Base-by-base conservation (phyloP, 53 echinoderm and acorn worm genomes). In the Holothuria leucospilota region DNA sequence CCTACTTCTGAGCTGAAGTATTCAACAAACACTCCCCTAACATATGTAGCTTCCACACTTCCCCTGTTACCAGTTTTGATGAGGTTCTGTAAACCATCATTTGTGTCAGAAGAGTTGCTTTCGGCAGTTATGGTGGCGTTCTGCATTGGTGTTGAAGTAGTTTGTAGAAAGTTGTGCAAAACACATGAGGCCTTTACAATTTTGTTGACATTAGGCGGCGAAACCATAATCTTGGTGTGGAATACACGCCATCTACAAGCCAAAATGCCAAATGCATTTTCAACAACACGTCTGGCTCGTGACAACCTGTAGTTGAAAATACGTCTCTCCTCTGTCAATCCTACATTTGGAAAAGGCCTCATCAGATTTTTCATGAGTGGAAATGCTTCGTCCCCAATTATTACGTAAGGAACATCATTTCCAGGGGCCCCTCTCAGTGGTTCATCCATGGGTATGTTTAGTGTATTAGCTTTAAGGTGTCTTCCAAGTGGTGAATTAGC, bases 131-230 rank as follows among this genome's bases (percentile, higher is more conserved):
- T n/a, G n/a, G 2, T 62, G 62, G 62, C 4, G n/a, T 62, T 62
- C 62, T 62, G 62, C 62, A n/a, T 62, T 62, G 62, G 62, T n/a
- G 62, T 62, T 62, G 62, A 62, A 20, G 62, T 62, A n/a, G 20
- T 62, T n/a, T 62, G 62, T 38, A 90, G 41, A 65, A 77, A 86
- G 71, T 90, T 90, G 56, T 90, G 90, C 46, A 90, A 59, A 11
- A 86, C 72, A 59, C 86, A 70, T 24, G 90, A 62, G 28, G 90
- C 86, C 63, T 90, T 90, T 21, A 90, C 68, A 59, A 86, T 78
- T 15, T n/a, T 70, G 69, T 86, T 80, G 8, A 90, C 62, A 0
- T 29, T 86, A 39, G 68, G 39, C 63, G 81, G 38, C 39, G 71
- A n/a, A 86, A 71, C 39, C 70, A 70, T 13, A 86, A 80, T 39